These are phyloP conservation scores for Volucella bombylans DNA, from an alignment of 2,888 invertebrate genomes.

Conservation along the genomic window DNA sequence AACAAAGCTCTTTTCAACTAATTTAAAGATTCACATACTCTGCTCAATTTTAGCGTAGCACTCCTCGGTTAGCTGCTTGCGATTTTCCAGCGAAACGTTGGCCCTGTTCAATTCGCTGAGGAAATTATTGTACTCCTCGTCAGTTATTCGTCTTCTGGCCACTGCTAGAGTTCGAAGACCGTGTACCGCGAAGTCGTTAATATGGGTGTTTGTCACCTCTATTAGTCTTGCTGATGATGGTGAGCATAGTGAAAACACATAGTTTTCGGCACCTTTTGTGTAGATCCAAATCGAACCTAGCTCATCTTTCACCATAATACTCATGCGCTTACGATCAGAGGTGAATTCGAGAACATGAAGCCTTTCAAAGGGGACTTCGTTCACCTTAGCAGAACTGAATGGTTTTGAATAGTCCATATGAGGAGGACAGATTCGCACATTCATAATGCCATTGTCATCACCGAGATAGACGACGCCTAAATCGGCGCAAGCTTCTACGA, in stretches of 20 bases:
- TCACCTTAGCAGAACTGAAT: conserved; percentile 76
- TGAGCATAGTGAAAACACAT: conserved; percentile 87
- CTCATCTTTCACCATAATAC: conserved; percentile 89
- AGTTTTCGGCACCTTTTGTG: conserved; percentile 92
- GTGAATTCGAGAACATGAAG: conserved; percentile 93
- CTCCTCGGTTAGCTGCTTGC: conserved; percentile 79
- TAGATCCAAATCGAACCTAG: conserved; percentile 85
- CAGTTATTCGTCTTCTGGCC: conserved; percentile 86
- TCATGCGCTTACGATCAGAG: conserved; percentile 95
- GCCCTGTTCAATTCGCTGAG: conserved; percentile 81
- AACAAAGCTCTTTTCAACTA: neutral
- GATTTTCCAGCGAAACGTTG: conserved; percentile 80
- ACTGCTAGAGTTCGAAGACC: conserved; percentile 93
- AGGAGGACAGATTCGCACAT: conserved; percentile 84
- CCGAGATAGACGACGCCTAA: conserved; percentile 88
- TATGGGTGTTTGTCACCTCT: conserved; percentile 84
- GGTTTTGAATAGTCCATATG: conserved; percentile 80
- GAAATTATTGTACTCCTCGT: conserved; percentile 87
- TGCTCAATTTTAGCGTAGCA: conserved; percentile 80
- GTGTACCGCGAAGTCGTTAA: conserved; percentile 85
- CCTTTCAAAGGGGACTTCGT: conserved; percentile 84
- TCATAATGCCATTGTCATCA: conserved; percentile 87
- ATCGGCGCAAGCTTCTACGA: conserved; percentile 93
- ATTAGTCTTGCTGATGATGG: conserved; percentile 80
- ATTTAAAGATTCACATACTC: conserved; percentile 75